Conservation (phyloP, 2,888 invertebrate species). For the Norana najaformis region DNA sequence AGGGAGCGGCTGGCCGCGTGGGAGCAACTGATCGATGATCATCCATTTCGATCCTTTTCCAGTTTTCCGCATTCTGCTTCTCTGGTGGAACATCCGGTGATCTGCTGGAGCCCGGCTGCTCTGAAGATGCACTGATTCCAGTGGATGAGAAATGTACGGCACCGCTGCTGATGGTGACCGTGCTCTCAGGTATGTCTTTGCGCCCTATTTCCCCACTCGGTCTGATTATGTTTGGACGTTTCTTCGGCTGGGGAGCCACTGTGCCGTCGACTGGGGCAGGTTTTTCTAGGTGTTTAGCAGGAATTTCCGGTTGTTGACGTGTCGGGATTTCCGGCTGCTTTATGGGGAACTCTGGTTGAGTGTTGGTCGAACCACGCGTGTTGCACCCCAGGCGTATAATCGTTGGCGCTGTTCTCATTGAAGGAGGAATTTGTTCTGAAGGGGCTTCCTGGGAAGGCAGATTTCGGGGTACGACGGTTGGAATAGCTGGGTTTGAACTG, state of each 20-base stretch:
- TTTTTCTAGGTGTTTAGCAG: not conserved
- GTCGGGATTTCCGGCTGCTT: not conserved
- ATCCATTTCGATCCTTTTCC: slow-evolving; percentile 18
- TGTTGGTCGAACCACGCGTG: not conserved
- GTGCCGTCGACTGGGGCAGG: not conserved
- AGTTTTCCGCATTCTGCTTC: slow-evolving; percentile 15
- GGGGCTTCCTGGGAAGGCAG: not conserved
- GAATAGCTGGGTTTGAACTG: not conserved
- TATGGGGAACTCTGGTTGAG: not conserved
- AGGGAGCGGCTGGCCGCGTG: not conserved
- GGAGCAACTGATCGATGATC: not conserved
- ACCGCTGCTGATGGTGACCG: not conserved
- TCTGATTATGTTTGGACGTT: not conserved
- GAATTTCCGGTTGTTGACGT: not conserved
- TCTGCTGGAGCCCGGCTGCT: not conserved
- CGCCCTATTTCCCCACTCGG: not conserved
- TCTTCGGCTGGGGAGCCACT: not conserved
- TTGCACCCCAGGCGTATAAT: not conserved
- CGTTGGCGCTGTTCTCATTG: not conserved
- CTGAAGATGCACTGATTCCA: not conserved
- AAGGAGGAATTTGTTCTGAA: not conserved
- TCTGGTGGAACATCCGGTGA: not conserved
- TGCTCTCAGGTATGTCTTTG: not conserved
- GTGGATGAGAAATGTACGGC: not conserved
- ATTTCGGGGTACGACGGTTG: not conserved